A percentile compares a stretch with the other conserved stretches of the same genome.
phyloP scores from a whole-genome alignment of 2,797 vertebrate species.

The Percopsis omiscomaycus region DNA sequence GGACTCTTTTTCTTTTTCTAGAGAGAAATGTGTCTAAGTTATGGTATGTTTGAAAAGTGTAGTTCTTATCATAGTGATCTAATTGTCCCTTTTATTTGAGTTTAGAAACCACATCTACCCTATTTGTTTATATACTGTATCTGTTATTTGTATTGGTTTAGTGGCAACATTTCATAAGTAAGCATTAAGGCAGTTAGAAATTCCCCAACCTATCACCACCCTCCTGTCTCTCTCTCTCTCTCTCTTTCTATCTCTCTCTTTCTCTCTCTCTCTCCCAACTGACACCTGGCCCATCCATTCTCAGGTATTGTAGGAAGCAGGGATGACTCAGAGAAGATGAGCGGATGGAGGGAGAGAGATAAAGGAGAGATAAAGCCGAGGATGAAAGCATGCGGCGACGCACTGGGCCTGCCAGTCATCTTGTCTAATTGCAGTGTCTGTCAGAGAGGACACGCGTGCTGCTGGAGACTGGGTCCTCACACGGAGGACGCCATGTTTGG shows the following conservation, averaged over 20 bases:
- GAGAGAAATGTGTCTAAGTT: too few species aligned
- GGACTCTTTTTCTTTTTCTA: too few species aligned
- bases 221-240: background rate
- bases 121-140: too few species aligned
- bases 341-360: slow-evolving; percentile 37
- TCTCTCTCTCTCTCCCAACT: slow-evolving; percentile 14
- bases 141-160: too few species aligned
- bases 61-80: too few species aligned
- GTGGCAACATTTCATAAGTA: too few species aligned
- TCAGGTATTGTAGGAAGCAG: slow-evolving; percentile 51
- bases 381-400: slow-evolving; percentile 47
- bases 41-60: too few species aligned
- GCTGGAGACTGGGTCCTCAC: slow-evolving; percentile 38
- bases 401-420: slow-evolving; percentile 52
- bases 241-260: slow-evolving; percentile 2
- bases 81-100: too few species aligned
- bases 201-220: background rate
- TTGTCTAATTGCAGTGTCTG: slow-evolving; percentile 62
- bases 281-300: slow-evolving; percentile 47
- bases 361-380: slow-evolving; percentile 44
- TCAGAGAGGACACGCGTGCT: slow-evolving; percentile 25
- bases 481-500: slow-evolving; percentile 37
- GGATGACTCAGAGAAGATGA: slow-evolving; percentile 54
- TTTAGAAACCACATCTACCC: too few species aligned
- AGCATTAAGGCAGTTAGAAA: too few species aligned